Conservation (phyloP, 2,113 vertebrate species). For the Mesembrinibis cayennensis region DNA sequence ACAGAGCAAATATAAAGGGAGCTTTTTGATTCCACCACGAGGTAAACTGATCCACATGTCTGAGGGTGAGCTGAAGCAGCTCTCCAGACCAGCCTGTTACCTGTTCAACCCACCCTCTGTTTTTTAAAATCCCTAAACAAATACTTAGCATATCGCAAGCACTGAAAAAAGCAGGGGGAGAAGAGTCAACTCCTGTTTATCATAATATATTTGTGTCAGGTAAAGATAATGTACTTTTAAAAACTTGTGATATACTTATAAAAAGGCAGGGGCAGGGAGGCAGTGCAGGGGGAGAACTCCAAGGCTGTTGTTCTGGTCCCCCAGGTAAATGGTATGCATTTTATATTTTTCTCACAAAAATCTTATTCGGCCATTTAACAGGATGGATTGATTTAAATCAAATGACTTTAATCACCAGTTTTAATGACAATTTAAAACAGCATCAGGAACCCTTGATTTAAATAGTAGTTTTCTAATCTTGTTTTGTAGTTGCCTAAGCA, state of each 20-base stretch:
- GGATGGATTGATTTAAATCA: background rate
- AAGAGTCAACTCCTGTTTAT: background rate
- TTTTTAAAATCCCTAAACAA: background rate
- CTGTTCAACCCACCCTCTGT: background rate
- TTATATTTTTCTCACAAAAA: background rate
- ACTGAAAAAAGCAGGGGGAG: background rate
- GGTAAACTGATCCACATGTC: background rate
- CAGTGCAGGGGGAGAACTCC: background rate
- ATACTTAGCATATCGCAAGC: background rate
- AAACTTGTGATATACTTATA: background rate
- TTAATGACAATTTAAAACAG: background rate
- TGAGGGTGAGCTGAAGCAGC: background rate
- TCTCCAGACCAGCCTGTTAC: background rate
- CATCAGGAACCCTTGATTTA: background rate
- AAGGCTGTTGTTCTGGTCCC: background rate
- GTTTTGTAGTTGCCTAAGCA: background rate
- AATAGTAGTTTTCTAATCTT: background rate
- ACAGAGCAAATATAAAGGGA: background rate
- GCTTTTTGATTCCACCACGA: background rate
- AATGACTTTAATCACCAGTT: background rate
- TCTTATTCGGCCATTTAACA: background rate
- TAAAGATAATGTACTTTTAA: background rate
- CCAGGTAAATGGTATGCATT: background rate
- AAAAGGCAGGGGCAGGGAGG: background rate
- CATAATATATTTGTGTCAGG: background rate